Conservation (phyloP, 2,797 vertebrate genomes). For the Microctenopoma steveboyesi region DNA sequence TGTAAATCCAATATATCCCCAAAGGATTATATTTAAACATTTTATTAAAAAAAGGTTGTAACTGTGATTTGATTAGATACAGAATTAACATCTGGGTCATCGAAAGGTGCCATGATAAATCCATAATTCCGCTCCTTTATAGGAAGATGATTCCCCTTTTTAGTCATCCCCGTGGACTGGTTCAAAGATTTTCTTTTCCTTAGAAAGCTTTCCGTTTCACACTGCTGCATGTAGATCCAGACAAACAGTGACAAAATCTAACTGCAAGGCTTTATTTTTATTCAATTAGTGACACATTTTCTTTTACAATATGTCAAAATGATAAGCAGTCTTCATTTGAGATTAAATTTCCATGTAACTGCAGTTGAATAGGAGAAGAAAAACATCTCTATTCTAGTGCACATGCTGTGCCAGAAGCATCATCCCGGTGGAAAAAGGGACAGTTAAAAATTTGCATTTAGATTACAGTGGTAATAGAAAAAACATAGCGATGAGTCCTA, state of each 20-base stretch:
- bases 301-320: slow-evolving; percentile 47
- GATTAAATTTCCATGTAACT: slow-evolving; percentile 64
- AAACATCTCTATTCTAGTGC: slow-evolving; percentile 68
- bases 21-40: not conserved
- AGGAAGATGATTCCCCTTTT: slow-evolving; percentile 13
- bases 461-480: slow-evolving; percentile 87
- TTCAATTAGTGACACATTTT: slow-evolving; percentile 46
- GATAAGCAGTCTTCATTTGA: slow-evolving; percentile 64
- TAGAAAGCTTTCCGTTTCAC: not conserved
- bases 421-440: slow-evolving; percentile 75
- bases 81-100: slow-evolving; percentile 36
- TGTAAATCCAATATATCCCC: slow-evolving; percentile 18
- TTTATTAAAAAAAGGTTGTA: slow-evolving; percentile 13
- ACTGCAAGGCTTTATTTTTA: slow-evolving; percentile 23
- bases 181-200: slow-evolving; percentile 3
- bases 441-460: slow-evolving; percentile 88
- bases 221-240: not conserved
- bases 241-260: slow-evolving; percentile 2
- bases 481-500: slow-evolving; percentile 79
- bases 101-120: not conserved
- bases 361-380: slow-evolving; percentile 43
- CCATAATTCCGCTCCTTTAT: slow-evolving; percentile 10
- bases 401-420: slow-evolving; percentile 75
- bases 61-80: slow-evolving; percentile 27
- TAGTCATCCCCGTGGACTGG: slow-evolving; percentile 12